These are phyloP conservation scores for Andrena minutula DNA, from an alignment of 2,888 invertebrate genomes.

Conservation along the genomic window DNA sequence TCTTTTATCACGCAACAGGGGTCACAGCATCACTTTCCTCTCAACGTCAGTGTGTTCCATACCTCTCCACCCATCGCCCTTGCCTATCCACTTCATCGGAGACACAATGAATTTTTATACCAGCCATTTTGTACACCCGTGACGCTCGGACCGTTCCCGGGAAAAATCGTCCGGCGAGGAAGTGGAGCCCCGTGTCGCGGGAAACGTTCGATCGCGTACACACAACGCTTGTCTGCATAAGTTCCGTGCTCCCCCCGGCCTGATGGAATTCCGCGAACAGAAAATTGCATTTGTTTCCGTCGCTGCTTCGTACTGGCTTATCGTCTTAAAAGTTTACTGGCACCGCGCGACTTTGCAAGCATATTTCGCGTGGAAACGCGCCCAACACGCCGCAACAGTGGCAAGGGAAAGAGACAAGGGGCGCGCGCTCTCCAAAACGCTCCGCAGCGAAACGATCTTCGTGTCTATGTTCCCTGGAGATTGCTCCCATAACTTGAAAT, in stretches of 20 bases:
- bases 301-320: not conserved
- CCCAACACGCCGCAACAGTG: not conserved
- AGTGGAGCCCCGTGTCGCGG: not conserved
- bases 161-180: not conserved
- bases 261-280: slow-evolving; percentile 22
- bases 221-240: slow-evolving; percentile 12
- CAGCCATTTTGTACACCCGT: slow-evolving; percentile 2
- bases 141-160: not conserved
- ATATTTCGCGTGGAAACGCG: not conserved
- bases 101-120: slow-evolving; percentile 27
- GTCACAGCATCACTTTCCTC: not conserved
- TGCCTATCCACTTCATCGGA: slow-evolving; percentile 7
- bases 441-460: slow-evolving; percentile 5
- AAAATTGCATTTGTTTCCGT: slow-evolving; percentile 25
- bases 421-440: not conserved
- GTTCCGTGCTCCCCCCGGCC: not conserved
- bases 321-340: slow-evolving; percentile 24
- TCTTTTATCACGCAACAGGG: not conserved
- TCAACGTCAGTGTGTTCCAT: not conserved
- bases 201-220: slow-evolving; percentile 15
- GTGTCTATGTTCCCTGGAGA: not conserved
- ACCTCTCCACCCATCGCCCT: slow-evolving; percentile 2
- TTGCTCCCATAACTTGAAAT: slow-evolving; percentile 27
- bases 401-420: not conserved
- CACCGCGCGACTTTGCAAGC: not conserved